Evolutionary conservation across 2,797 vertebrate species (phyloP).

Genomic region (Jordanella pulchra): DNA sequence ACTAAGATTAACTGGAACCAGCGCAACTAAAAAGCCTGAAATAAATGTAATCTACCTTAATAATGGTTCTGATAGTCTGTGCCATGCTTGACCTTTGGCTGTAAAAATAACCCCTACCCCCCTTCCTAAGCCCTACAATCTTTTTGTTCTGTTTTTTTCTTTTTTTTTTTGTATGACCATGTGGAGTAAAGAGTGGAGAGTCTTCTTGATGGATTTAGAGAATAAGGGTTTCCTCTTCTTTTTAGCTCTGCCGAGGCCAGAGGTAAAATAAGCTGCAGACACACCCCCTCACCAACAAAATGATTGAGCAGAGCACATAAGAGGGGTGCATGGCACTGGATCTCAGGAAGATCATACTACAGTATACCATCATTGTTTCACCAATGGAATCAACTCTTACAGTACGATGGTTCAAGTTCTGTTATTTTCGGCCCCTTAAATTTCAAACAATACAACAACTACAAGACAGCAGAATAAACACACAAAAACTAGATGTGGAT

Average conservation of each 20-base stretch:
- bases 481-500: constrained; percentile 57
- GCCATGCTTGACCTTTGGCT: constrained; percentile 78
- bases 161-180: constrained; percentile 41
- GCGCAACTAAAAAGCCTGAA: constrained; percentile 69
- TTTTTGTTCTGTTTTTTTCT: background rate
- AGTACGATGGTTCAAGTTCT: constrained; percentile 40
- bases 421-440: constrained; percentile 57
- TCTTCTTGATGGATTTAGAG: constrained; percentile 60
- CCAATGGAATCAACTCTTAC: constrained; percentile 47
- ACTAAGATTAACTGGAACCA: constrained; percentile 66
- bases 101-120: constrained; percentile 57
- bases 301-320: constrained; percentile 57
- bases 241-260: constrained; percentile 59
- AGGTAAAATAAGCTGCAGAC: constrained; percentile 54
- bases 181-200: constrained; percentile 41
- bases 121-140: background rate
- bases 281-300: constrained; percentile 62
- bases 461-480: constrained; percentile 76
- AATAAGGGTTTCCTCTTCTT: constrained; percentile 59
- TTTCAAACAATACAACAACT: constrained; percentile 74
- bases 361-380: constrained; percentile 59
- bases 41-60: constrained; percentile 74
- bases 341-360: constrained; percentile 64
- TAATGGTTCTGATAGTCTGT: constrained; percentile 76
- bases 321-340: constrained; percentile 48